Percentiles rank a stretch among this genome's conserved stretches.
Evolutionary conservation across 1,140 invertebrate species (phyloP).

Genomic region (Aphis craccivora): DNA sequence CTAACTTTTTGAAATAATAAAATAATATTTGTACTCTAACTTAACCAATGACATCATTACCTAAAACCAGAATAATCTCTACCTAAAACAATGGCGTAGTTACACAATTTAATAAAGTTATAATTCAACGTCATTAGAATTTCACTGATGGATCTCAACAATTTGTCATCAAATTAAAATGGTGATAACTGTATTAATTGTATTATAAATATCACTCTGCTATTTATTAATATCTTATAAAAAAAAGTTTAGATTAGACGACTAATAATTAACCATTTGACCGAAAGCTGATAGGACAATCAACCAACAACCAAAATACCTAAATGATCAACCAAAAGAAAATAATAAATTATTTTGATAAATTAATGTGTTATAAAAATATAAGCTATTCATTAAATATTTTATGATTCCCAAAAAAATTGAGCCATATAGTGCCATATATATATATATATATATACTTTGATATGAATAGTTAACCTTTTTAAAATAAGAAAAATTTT

Average conservation of each 20-base stretch:
- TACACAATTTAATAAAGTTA: not conserved
- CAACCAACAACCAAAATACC: no score
- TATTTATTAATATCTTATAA: not conserved
- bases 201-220: not conserved
- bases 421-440: no score
- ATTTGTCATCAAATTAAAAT: not conserved
- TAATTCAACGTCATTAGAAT: not conserved
- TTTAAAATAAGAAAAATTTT: no score
- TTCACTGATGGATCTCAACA: not conserved
- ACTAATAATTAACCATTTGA: not conserved
- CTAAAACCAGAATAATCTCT: not conserved
- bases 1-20: not conserved
- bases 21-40: not conserved
- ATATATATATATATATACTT: no score
- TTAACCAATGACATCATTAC: not conserved
- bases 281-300: no score
- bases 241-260: not conserved
- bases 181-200: not conserved
- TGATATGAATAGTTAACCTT: no score
- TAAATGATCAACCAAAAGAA: no score
- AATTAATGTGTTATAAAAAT: no score
- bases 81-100: not conserved
- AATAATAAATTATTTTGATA: no score
- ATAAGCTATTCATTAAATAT: no score
- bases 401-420: no score